phyloP scores from a whole-genome alignment of 2,797 vertebrate species.

The Pachyuromys duprasi region DNA sequence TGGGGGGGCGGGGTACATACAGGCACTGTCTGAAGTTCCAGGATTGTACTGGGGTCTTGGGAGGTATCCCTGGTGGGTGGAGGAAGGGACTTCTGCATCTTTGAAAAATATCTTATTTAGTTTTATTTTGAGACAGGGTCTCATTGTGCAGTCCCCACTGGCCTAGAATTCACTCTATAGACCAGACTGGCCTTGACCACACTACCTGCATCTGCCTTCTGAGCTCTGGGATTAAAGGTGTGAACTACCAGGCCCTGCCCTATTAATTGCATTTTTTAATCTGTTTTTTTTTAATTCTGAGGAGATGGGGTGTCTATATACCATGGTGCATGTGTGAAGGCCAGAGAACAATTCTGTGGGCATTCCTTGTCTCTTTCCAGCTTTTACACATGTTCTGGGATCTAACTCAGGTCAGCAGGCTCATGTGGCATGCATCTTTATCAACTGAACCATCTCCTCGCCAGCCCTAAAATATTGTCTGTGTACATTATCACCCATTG shows the following conservation, averaged over 20 bases:
- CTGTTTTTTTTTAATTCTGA: not conserved
- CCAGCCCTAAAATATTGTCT: not conserved
- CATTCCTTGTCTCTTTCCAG: not conserved
- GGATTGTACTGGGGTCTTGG: not conserved
- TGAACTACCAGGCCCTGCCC: not conserved
- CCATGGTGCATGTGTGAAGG: not conserved
- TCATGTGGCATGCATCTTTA: not conserved
- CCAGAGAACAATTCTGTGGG: not conserved
- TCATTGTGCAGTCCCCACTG: no score
- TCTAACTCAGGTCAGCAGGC: not conserved
- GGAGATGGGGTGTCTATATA: not conserved
- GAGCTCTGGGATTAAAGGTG: not conserved
- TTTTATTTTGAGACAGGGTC: not conserved
- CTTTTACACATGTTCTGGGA: not conserved
- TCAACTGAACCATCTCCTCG: not conserved
- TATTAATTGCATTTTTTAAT: constrained; percentile 29
- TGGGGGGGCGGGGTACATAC: fast-evolving
- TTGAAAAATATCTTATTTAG: not conserved
- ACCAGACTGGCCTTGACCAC: not conserved
- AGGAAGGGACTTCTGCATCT: not conserved
- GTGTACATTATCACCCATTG: not conserved
- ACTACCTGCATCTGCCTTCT: not conserved
- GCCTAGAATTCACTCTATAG: not conserved
- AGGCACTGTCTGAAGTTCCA: not conserved
- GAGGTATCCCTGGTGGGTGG: not conserved